These are phyloP conservation scores for Hirudinaria manillensis DNA, from an alignment of 2,888 invertebrate genomes.

Conservation along the genomic window DNA sequence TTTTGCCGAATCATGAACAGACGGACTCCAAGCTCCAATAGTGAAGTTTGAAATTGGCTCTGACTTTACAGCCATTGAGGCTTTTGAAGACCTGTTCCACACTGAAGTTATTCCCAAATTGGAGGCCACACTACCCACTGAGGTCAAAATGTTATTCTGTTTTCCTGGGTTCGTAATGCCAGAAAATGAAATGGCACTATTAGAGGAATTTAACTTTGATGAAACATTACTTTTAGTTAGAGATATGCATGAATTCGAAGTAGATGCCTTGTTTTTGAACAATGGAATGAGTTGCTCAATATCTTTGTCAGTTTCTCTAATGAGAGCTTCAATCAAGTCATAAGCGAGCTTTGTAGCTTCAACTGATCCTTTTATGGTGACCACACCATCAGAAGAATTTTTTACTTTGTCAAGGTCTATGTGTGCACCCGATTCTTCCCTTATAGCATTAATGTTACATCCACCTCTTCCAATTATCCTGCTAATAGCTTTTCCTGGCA, in stretches of 20 bases:
- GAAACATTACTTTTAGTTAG: constrained; percentile 5
- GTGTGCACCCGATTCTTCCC: constrained; percentile 90
- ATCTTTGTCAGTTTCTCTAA: constrained; percentile 79
- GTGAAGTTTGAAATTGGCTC: constrained; percentile 31
- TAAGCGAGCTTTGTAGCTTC: constrained; percentile 90
- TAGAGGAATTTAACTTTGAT: not conserved
- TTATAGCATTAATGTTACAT: constrained; percentile 93
- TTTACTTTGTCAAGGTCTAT: constrained; percentile 94
- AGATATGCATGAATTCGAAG: constrained; percentile 29
- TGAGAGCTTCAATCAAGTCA: constrained; percentile 78
- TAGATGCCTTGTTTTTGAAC: constrained; percentile 30
- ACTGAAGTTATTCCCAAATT: not conserved
- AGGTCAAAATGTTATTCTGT: not conserved
- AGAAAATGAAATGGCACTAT: not conserved
- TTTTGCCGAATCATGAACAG: constrained; percentile 9
- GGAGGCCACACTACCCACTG: not conserved
- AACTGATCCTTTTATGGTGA: constrained; percentile 88
- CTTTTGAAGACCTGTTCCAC: constrained; percentile 22
- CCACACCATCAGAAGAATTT: constrained; percentile 63
- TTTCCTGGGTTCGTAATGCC: not conserved
- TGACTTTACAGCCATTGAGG: not conserved
- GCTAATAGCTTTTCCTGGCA: constrained; percentile 88
- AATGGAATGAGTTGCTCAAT: constrained; percentile 44
- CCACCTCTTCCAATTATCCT: constrained; percentile 95
- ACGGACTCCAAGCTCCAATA: constrained; percentile 33